Percentiles rank a stretch among this genome's conserved stretches.
Evolutionary conservation across 2,797 vertebrate species (phyloP).

Genomic region (Pantherophis alleghaniensis): DNA sequence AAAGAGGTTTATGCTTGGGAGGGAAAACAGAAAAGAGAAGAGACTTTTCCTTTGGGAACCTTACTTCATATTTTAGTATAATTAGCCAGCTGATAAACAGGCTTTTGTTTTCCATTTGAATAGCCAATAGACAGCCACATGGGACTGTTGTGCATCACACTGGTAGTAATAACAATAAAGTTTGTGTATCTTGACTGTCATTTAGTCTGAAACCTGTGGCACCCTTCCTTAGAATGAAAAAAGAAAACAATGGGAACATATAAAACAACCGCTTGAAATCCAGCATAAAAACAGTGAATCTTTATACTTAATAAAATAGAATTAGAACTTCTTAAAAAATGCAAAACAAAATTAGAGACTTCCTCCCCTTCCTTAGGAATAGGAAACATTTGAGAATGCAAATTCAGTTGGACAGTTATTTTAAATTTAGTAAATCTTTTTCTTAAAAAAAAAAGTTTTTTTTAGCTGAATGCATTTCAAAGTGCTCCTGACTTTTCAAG

Average conservation of each 20-base stretch:
- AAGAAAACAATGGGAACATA: conserved; percentile 31
- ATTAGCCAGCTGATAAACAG: conserved; percentile 58
- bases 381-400: not conserved
- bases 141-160: conserved; percentile 54
- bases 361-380: not conserved
- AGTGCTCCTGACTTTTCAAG: not conserved
- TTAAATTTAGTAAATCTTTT: conserved; percentile 13
- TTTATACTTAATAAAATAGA: conserved; percentile 34
- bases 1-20: conserved; percentile 38
- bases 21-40: conserved; percentile 47
- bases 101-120: conserved; percentile 62
- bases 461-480: not conserved
- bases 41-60: conserved; percentile 38
- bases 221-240: conserved; percentile 39
- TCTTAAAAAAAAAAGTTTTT: not conserved
- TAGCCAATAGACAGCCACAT: conserved; percentile 44
- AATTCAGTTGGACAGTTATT: not conserved
- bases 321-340: not conserved
- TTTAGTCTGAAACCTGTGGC: conserved; percentile 49
- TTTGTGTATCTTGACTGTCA: conserved; percentile 59
- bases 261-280: conserved; percentile 49
- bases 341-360: not conserved
- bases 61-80: conserved; percentile 56
- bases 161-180: conserved; percentile 55
- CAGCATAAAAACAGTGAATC: conserved; percentile 12